Percentiles rank a stretch among this genome's conserved stretches.
phyloP scores from a whole-genome alignment of 37 sponge, comb jelly and placozoan species.

The Halisarca cf. caerulea region DNA sequence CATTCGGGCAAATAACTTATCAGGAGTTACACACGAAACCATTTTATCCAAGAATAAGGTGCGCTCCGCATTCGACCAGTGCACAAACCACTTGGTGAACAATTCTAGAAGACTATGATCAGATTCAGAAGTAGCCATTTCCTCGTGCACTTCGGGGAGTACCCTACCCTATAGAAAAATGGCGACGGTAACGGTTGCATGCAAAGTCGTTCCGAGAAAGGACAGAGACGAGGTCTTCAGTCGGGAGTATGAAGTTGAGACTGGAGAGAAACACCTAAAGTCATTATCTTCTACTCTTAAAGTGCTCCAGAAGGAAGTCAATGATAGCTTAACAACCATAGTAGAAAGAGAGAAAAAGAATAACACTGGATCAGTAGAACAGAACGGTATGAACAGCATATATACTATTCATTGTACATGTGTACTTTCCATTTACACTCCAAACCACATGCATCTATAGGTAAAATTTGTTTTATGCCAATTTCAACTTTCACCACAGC shows the following conservation, averaged over 20 bases:
- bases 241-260: background rate
- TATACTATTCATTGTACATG: too few species aligned
- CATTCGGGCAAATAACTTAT: slow-evolving; percentile 40
- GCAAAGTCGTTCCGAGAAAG: background rate
- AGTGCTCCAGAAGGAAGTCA: slow-evolving; percentile 40
- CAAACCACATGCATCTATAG: too few species aligned
- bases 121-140: background rate
- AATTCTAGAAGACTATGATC: background rate
- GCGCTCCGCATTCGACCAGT: slow-evolving; percentile 18
- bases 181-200: background rate
- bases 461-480: too few species aligned
- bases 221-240: background rate
- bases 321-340: slow-evolving; percentile 41
- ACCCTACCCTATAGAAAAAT: background rate
- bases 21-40: slow-evolving; percentile 27
- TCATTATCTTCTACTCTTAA: slow-evolving; percentile 31
- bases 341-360: slow-evolving; percentile 58
- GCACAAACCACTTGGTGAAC: slow-evolving; percentile 36
- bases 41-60: slow-evolving; percentile 36
- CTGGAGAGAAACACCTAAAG: slow-evolving; percentile 22
- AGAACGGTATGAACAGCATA: too few species aligned
- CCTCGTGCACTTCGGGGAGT: too few species aligned
- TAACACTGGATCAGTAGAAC: background rate
- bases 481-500: too few species aligned
- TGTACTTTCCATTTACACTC: too few species aligned